Evolutionary conservation across 2,888 invertebrate genomes (phyloP), one percentile per base, ranked within the genome.

Genomic region (Apodemia duryi): DNA sequence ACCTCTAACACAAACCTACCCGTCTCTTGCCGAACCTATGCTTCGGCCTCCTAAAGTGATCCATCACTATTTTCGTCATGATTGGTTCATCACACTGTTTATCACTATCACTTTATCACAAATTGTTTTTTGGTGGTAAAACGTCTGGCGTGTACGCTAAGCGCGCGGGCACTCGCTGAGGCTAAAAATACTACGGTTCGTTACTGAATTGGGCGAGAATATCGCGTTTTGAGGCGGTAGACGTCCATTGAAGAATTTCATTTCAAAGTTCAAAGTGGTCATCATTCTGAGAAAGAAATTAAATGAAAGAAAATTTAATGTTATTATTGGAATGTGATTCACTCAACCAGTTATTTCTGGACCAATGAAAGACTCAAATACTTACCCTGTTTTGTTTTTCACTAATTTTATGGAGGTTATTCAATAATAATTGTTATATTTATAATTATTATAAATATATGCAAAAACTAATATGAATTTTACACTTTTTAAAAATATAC

Each of bases 51-150:
- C 83, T 81, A 70, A 90, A 86, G 72, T 86, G 86, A 72, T 88
- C 86, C 88, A 73, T 72, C 49, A 66, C 66, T 80, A 81, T 85
- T 82, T 88, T 88, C 77, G 91, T 91, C 91, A 91, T 91, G 89
- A 91, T 74, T 75, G 74, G 71, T 82, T 81, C 89, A 88, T 88
- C 67, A 77, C 82, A 81, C 80, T 79, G 71, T 76, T 67, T 64
- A 49, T 65, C 71, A 72, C 71, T 66, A 64, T 57, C 63, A 68
- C 70, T 68, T 67, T 65, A 70, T 61, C 64, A 65, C 64, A 61
- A 65, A 51, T 61, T 41, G 60, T 61, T 61, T 49, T 75, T 73
- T 71, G 74, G 72, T 73, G 69, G 32, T 72, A 73, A 72, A 71
- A 73, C 69, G 72, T 69, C 70, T 64, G 65, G 51, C 65, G 70